Evolutionary conservation across 2,797 vertebrate species (phyloP), one percentile per base, ranked within the genome.

Genomic region (Telmatherina bonti): DNA sequence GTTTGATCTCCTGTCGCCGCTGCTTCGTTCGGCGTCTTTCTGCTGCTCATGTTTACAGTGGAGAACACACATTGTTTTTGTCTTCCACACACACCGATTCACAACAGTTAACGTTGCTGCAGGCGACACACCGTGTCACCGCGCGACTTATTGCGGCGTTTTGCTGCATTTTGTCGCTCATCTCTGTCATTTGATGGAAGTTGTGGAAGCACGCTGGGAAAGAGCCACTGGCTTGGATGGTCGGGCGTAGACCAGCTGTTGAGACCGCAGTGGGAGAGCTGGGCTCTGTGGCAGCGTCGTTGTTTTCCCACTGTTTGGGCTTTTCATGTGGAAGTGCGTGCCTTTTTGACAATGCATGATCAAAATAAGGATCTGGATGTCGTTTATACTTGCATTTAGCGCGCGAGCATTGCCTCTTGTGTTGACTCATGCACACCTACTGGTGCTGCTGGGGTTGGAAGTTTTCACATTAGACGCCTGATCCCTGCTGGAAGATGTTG

Each of bases 241-340:
- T 83, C 85, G 87, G 89, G 88, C 84, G 87, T 70, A 10, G n/a
- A 72, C 82, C 89, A 82, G 90, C 88, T 90, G 87, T 70, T 76
- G 63, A 85, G 74, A 75, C 73, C 73, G 76, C 85, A 77, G 56
- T 12, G 15, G 53, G 26, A 35, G 65, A 72, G 70, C 79, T 5
- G 55, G 9, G 61, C 76, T 54, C 64, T 62, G 57, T 65, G 35
- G 63, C 31, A 67, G 38, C 1, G 5, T 12, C 27, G 33, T 55
- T 6, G 29, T 58, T 7, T 33, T 1, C 45, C 27, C 10, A 11
- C 2, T 43, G 49, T 56, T 64, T 81, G 31, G 22, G 53, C 67
- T 43, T 60, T 79, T 72, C 74, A 36, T 77, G 68, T 65, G 62
- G 22, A 35, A 5, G 16, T 51, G 27, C 75, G 38, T n/a, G 76